These are phyloP conservation scores for Azemiops feae DNA, from an alignment of 2,113 vertebrate species.

Conservation along the genomic window DNA sequence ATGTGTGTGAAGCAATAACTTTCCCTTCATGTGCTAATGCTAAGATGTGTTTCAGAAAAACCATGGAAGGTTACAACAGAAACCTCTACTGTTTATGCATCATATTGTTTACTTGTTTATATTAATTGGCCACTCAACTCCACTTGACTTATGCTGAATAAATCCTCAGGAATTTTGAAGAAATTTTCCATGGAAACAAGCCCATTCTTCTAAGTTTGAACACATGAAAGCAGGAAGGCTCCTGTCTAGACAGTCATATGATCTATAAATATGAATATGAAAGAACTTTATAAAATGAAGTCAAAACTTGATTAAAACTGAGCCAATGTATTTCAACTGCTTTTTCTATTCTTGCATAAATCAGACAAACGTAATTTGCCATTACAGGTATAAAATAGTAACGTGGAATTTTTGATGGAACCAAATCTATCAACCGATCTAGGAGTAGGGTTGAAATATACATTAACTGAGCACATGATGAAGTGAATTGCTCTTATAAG, in stretches of 20 bases:
- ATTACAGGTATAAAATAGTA: background rate
- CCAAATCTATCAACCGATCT: background rate
- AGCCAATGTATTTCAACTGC: background rate
- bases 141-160: background rate
- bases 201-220: background rate
- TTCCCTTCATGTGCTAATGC: background rate
- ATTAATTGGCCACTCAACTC: background rate
- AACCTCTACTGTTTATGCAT: background rate
- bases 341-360: background rate
- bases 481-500: background rate
- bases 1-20: background rate
- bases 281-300: background rate
- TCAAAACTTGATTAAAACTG: background rate
- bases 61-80: background rate
- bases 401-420: background rate
- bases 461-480: background rate
- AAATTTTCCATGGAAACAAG: background rate
- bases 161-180: background rate
- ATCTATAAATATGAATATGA: background rate
- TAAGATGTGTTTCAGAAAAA: background rate
- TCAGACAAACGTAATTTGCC: background rate
- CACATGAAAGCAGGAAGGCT: background rate
- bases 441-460: background rate
- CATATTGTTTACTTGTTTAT: background rate
- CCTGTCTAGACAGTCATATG: background rate